A percentile compares a stretch with the other conserved stretches of the same genome.
phyloP scores from a whole-genome alignment of 1,140 invertebrate species.

The Lineus longissimus region DNA sequence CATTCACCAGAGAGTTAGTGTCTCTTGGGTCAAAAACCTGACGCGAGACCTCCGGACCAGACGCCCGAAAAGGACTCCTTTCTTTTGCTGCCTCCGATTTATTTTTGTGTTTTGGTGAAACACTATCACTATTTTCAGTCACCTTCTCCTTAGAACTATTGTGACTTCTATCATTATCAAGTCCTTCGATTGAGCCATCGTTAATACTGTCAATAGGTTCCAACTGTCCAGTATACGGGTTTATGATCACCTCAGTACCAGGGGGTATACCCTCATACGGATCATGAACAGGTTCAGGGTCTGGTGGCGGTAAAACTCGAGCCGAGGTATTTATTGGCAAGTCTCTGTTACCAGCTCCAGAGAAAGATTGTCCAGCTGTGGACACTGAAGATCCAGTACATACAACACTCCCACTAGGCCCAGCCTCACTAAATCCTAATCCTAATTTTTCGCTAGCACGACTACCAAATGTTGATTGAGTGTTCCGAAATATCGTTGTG shows the following conservation, averaged over 20 bases:
- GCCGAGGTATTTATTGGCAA: conserved; percentile 2
- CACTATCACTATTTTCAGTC: no score
- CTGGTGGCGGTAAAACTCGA: not conserved
- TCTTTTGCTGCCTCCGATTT: no score
- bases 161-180: not conserved
- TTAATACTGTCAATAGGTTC: conserved; percentile 63
- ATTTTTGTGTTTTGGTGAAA: no score
- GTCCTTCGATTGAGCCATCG: not conserved
- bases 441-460: conserved; percentile 11
- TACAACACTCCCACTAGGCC: no score
- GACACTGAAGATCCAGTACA: not conserved
- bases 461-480: conserved; percentile 20
- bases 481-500: conserved; percentile 18
- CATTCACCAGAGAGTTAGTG: no score
- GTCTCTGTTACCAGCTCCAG: not conserved
- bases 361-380: not conserved
- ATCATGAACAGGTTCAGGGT: conserved; percentile 3
- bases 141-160: not conserved
- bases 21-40: no score
- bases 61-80: no score
- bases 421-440: conserved; percentile 1
- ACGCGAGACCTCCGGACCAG: no score
- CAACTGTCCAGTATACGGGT: conserved; percentile 79
- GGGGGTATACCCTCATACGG: conserved; percentile 52
- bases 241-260: conserved; percentile 69